A percentile compares a stretch with the other conserved stretches of the same genome.
These are phyloP conservation scores for Morelia viridis DNA, from an alignment of 2,797 vertebrate species.

Conservation along the genomic window DNA sequence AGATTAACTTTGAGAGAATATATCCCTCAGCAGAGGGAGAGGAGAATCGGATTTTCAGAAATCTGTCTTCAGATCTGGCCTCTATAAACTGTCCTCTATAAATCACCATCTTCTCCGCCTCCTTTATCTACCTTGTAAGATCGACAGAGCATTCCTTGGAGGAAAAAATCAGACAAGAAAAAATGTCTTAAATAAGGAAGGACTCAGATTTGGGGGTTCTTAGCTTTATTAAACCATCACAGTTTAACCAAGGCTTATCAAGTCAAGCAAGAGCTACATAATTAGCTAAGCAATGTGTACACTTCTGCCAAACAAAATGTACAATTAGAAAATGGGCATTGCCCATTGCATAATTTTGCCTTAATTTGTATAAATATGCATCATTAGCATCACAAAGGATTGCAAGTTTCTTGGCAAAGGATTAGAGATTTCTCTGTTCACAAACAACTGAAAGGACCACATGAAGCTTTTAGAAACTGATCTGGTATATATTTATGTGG, in stretches of 20 bases:
- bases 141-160: background rate
- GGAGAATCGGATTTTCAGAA: background rate
- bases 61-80: background rate
- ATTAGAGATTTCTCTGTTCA: background rate
- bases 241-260: background rate
- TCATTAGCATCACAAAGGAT: background rate
- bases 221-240: background rate
- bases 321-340: background rate
- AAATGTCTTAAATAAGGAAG: background rate
- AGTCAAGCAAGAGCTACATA: background rate
- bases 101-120: background rate
- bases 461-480: background rate
- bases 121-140: background rate
- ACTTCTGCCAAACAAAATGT: background rate
- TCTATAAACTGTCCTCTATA: too few species aligned
- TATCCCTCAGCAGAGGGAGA: background rate
- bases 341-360: background rate
- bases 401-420: background rate
- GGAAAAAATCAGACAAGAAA: background rate
- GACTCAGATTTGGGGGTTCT: background rate
- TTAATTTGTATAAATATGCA: slow-evolving; percentile 2
- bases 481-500: background rate
- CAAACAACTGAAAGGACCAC: background rate
- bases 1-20: background rate
- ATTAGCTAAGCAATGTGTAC: background rate